Evolutionary conservation across 2,888 invertebrate genomes (phyloP).

Genomic region (Drosophila setosimentum): DNA sequence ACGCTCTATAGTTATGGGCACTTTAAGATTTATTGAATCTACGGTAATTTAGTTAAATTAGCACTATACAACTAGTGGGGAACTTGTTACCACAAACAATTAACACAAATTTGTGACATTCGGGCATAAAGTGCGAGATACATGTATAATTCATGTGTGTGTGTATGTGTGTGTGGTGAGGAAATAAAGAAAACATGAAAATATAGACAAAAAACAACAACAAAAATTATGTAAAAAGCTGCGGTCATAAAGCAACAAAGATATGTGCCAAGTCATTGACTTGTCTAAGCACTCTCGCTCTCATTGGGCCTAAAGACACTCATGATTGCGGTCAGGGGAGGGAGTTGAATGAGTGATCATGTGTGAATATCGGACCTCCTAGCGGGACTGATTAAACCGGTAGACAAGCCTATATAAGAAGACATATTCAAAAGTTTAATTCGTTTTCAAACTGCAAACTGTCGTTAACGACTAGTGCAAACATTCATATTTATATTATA

Average conservation of each 20-base stretch:
- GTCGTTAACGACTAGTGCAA: constrained; percentile 35
- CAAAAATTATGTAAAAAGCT: constrained; percentile 47
- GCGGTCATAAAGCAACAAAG: constrained; percentile 34
- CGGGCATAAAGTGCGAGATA: constrained; percentile 18
- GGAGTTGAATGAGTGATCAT: background rate
- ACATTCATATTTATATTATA: background rate
- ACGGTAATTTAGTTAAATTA: constrained; percentile 31
- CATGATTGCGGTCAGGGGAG: background rate
- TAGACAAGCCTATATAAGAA: constrained; percentile 10
- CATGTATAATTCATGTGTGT: constrained; percentile 11
- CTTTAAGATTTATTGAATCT: constrained; percentile 18
- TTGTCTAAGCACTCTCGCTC: constrained; percentile 50
- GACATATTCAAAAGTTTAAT: constrained; percentile 13
- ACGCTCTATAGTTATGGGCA: background rate
- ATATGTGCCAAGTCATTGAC: constrained; percentile 69
- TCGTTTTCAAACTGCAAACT: constrained; percentile 17
- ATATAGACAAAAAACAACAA: constrained; percentile 9
- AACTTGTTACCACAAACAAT: constrained; percentile 49
- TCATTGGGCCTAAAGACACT: constrained; percentile 21
- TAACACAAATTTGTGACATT: constrained; percentile 63
- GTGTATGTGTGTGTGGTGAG: constrained; percentile 20
- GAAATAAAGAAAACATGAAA: constrained; percentile 20
- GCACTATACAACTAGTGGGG: constrained; percentile 24
- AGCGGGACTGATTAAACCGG: constrained; percentile 43
- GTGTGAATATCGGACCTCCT: constrained; percentile 8